Base-by-base conservation (phyloP, 2,888 invertebrate genomes). In the Leptinotarsa rubiginosa region DNA sequence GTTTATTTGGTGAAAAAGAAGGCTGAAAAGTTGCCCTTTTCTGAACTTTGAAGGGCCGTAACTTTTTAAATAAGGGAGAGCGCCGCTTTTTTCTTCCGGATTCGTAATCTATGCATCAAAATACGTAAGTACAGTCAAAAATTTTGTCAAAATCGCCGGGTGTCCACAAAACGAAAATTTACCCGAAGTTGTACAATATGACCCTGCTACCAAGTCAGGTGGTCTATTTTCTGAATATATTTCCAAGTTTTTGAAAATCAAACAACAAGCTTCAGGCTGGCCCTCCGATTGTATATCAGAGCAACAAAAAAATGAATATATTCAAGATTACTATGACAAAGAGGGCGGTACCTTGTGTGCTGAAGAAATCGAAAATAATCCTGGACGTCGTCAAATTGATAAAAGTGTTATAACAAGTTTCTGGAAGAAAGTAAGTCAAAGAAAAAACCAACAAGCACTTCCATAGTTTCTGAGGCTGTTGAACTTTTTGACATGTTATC, bases 181-280 rank as follows among this genome's bases (percentile, higher is more conserved):
- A n/a, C n/a, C n/a, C 22, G 22, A 22, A 22, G 22, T 22, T 22
- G 22, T 22, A 22, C 25, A 25, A 25, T 25, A 25, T 25, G 25
- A 25, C 4, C 25, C 25, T 25, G 25, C 4, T 25, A 25, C 25
- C 25, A 25, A 25, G 3, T 31, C 68, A 1, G 81, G 77, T 0
- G 82, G 82, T 7, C 70, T 85, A n/a, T 85, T 85, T 77, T 65
- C 79, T 13, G 77, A 74, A 3, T 84, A 84, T 70, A 80, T 84
- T 1, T 79, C 83, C 22, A 78, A 73, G 4, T 83, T 81, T 70
- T 47, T 82, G 15, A 82, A 83, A 75, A 77, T 81, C 0, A 82
- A 83, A 75, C 78, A 77, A 52, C 77, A 83, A 66, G 73, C 80
- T 13, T 77, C 72, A 18, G 81, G 79, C 0, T 83, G 78, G 78